Percentiles rank a stretch among this genome's conserved stretches.
Conservation (phyloP, 92 coral and sea anemone species). For the Paragorgia papillata region DNA sequence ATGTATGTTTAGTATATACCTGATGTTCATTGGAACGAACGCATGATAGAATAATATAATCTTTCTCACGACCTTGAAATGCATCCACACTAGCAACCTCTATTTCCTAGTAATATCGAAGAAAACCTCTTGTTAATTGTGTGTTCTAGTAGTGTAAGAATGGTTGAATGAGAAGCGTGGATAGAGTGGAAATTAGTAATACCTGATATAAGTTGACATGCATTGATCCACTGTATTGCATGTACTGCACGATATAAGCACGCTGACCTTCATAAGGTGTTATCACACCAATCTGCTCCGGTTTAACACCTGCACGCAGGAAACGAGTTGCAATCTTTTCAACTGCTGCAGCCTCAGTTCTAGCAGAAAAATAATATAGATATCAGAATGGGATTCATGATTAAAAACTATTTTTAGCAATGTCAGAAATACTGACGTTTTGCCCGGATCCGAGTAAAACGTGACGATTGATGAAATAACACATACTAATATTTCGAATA, state of each 20-base stretch:
- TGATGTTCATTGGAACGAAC: constrained; percentile 99
- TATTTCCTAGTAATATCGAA: constrained; percentile 70
- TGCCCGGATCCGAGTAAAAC: no score
- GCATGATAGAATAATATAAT: constrained; percentile 94
- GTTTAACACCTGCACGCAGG: constrained; percentile 96
- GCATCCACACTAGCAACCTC: constrained; percentile 99
- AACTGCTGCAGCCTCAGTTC: constrained; percentile 99
- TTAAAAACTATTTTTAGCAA: no score
- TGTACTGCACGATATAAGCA: constrained; percentile 97
- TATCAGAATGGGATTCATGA: no score
- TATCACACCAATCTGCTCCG: constrained; percentile 98
- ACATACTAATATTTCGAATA: no score
- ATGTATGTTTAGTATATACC: no score
- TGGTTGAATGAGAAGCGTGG: neutral
- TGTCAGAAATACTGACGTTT: no score
- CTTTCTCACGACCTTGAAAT: constrained; percentile 98
- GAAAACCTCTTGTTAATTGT: neutral
- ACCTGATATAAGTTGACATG: constrained; percentile 96
- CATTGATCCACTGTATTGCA: constrained; percentile 98
- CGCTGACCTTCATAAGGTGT: constrained; percentile 99
- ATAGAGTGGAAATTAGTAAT: neutral
- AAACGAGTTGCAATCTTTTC: constrained; percentile 98
- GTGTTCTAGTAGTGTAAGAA: no score
- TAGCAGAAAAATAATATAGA: constrained; percentile 29
- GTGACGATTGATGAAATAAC: no score